These are phyloP conservation scores for Pseudomyrmex pallidus DNA, from an alignment of 1,140 invertebrate species.

Conservation along the genomic window DNA sequence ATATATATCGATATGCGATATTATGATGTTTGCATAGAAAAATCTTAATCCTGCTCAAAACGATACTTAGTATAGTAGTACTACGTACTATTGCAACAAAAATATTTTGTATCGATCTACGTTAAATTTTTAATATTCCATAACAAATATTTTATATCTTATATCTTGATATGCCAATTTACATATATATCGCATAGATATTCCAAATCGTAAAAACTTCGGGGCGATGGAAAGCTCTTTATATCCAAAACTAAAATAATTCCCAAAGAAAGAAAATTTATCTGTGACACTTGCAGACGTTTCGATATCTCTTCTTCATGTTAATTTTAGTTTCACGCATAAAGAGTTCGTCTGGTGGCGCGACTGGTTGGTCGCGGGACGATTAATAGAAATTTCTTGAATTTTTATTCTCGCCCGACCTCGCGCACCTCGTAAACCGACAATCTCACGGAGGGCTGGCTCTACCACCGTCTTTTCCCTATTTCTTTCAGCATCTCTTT, in stretches of 20 bases:
- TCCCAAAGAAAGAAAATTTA: slow-evolving; percentile 32
- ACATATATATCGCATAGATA: neutral
- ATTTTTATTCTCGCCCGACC: slow-evolving; percentile 60
- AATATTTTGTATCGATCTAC: neutral
- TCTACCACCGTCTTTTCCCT: slow-evolving; percentile 39
- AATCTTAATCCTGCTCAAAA: no score
- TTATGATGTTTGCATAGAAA: neutral
- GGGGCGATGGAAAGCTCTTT: neutral
- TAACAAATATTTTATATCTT: no score
- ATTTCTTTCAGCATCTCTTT: slow-evolving; percentile 47
- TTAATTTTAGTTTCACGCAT: slow-evolving; percentile 66
- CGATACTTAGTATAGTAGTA: no score
- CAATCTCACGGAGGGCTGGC: slow-evolving; percentile 43
- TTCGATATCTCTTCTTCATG: slow-evolving; percentile 56
- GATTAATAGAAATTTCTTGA: slow-evolving; percentile 73
- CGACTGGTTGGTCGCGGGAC: slow-evolving; percentile 49
- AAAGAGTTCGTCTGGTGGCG: slow-evolving; percentile 37
- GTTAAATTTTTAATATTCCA: no score
- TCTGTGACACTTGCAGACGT: slow-evolving; percentile 54
- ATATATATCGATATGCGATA: neutral
- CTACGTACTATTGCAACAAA: no score
- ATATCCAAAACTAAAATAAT: neutral
- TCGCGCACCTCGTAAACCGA: slow-evolving; percentile 64
- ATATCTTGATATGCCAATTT: neutral
- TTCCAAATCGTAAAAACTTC: neutral